These are phyloP conservation scores for Ivindomyrus marchei DNA, from an alignment of 2,113 vertebrate genomes.

Conservation along the genomic window DNA sequence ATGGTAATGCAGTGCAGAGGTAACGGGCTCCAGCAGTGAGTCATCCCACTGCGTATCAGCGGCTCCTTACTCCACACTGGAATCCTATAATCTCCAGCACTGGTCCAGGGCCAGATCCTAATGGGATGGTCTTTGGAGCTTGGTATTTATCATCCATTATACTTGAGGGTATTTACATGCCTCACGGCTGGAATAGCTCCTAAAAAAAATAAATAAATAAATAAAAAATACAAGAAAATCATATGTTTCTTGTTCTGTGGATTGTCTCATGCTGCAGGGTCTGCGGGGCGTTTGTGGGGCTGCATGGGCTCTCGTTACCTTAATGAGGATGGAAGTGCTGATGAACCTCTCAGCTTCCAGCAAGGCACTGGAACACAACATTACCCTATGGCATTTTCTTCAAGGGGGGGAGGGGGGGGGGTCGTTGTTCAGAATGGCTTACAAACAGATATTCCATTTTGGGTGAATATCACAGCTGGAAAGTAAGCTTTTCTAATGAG, in stretches of 20 bases:
- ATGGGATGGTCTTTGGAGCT: background rate
- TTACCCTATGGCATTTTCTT: background rate
- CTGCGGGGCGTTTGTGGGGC: background rate
- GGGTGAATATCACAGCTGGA: background rate
- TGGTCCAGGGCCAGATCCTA: background rate
- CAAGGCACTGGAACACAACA: background rate
- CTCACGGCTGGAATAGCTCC: background rate
- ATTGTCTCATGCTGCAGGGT: background rate
- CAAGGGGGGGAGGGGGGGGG: background rate
- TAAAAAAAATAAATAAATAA: background rate
- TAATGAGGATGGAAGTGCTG: background rate
- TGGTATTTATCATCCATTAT: background rate
- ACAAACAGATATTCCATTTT: background rate
- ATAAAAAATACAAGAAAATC: background rate
- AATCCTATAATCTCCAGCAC: background rate
- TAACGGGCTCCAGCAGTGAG: background rate
- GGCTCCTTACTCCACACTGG: background rate
- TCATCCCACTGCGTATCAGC: background rate
- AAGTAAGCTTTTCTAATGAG: background rate
- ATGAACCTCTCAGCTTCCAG: background rate
- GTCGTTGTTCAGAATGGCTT: background rate
- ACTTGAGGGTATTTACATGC: background rate
- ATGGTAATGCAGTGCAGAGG: background rate
- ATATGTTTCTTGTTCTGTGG: background rate
- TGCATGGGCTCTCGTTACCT: background rate